Evolutionary conservation across 37 sponge, comb jelly and placozoan genomes (phyloP), one percentile per base, ranked within the genome.

Genomic region (Petrosia ficiformis): DNA sequence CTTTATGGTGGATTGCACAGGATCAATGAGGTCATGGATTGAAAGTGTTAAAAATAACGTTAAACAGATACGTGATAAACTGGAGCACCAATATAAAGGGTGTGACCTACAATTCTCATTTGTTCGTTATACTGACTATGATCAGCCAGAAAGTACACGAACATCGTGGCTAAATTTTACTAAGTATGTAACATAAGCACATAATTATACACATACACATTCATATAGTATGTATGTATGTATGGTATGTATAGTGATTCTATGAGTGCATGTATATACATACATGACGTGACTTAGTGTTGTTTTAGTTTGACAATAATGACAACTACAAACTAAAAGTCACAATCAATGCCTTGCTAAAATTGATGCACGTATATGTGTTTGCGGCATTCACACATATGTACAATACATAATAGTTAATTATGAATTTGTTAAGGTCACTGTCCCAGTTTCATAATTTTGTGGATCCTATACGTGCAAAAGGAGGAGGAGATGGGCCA

Each of bases 41-140:
- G 80, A 83, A 39, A 76, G 79, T 37, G 92, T 91, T 4, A 91
- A 82, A 76, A 78, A 78, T 74, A 82, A 71, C 70, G 77, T 91
- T 28, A 73, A 82, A 66, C 22, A 67, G 5, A 52, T 90, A 37
- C 48, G 87, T 2, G 83, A 85, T 35, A 36, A 68, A 4, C 58
- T 90, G 31, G 79, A 57, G 65, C 44, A 26, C 0, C 69, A 86
- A 44, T 85, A 82, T 68, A 54, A 73, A 44, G 74, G 77, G 4
- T 90, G 91, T 85, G 87, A 90, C 69, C 39, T 90, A 3, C 54
- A 66, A 11, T 86, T 86, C 77, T 57, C 92, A 4, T 91, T 91
- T 80, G 92, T 91, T 19, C 52, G 92, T 35, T 91, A 91, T 72
- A 86, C 87, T 21, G 92, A 91, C 77, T 90, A 90, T 72, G 90